Evolutionary conservation across 2,113 vertebrate species (phyloP), one percentile per base, ranked within the genome.

Genomic region (Neoarius graeffei): DNA sequence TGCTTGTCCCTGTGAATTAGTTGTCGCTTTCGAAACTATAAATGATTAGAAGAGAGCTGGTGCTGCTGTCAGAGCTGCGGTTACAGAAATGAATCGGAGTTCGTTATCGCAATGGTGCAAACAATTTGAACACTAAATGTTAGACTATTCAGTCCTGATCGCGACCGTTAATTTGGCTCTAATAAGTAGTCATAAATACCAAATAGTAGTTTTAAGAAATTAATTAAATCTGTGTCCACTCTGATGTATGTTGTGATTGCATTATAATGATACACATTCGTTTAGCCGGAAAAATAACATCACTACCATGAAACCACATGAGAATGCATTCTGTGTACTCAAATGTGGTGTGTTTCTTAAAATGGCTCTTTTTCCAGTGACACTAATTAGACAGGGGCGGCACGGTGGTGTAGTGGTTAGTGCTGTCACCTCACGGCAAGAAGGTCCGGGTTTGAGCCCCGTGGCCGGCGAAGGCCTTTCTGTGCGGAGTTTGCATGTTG

Each of bases 241-340:
- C 13, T 59, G n/a, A 27, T 80, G 77, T 9, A 17, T 17, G n/a
- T 80, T n/a, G 27, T n/a, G 27, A 80, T 8, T 56, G 79, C n/a
- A 15, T 80, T 80, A 80, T 81, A 59, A 59, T 57, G 10, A 81
- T 81, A 19, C 15, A 56, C 19, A 7, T 79, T 79, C 27, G 76
- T 25, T 79, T 79, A 79, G 23, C 76, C 13, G 52, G 76, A 79
- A 79, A 77, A 79, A 79, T 77, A 77, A 77, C 48, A 77, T 52
- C 74, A 19, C 13, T 27, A 30, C n/a, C 79, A 81, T 81, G 54
- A 81, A 59, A 81, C 79, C 56, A 35, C 79, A 42, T 81, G 20
- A 30, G 79, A 59, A 81, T 20, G 54, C 30, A 81, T 60, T 81
- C 76, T 79, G 73, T 10, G 73, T 50, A 30, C 30, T 54, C 1